Conservation (phyloP, 1,140 invertebrate species). For the Leptestheria dahalacensis region DNA sequence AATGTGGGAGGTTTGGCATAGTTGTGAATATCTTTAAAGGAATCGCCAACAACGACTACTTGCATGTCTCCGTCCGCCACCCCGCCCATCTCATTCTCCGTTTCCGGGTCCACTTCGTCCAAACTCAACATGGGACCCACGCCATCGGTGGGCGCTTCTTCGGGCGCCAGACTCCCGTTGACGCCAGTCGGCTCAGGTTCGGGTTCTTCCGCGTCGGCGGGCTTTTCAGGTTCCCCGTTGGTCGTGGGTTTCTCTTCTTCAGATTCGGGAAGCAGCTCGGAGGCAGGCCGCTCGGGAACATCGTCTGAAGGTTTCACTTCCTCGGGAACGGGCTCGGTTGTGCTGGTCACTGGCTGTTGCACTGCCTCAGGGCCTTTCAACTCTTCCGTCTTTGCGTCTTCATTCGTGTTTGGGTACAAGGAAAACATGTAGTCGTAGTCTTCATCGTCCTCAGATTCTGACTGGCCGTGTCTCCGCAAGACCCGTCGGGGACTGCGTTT, state of each 20-base stretch:
- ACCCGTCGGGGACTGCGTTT: background rate
- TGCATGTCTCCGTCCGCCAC: background rate
- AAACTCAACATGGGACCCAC: background rate
- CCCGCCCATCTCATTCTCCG: background rate
- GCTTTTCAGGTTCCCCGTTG: background rate
- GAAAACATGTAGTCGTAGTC: slow-evolving; percentile 1
- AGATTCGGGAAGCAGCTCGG: no score
- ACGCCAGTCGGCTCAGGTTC: background rate
- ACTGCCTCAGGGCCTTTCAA: background rate
- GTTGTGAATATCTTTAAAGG: slow-evolving; percentile 3
- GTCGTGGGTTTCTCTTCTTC: no score
- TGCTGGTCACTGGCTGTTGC: no score
- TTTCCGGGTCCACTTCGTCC: background rate
- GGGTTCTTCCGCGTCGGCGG: background rate
- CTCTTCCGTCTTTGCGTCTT: background rate
- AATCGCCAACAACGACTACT: slow-evolving; percentile 8
- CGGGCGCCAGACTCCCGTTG: background rate
- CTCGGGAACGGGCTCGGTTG: no score
- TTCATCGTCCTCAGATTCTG: slow-evolving; percentile 9
- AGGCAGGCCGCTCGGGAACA: background rate
- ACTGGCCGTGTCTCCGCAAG: background rate
- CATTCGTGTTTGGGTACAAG: background rate
- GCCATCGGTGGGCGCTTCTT: background rate
- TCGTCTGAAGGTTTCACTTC: background rate
- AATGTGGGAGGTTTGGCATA: slow-evolving; percentile 8